A percentile compares a stretch with the other conserved stretches of the same genome.
Evolutionary conservation across 2,888 invertebrate genomes (phyloP).

Genomic region (Netelia virgata): DNA sequence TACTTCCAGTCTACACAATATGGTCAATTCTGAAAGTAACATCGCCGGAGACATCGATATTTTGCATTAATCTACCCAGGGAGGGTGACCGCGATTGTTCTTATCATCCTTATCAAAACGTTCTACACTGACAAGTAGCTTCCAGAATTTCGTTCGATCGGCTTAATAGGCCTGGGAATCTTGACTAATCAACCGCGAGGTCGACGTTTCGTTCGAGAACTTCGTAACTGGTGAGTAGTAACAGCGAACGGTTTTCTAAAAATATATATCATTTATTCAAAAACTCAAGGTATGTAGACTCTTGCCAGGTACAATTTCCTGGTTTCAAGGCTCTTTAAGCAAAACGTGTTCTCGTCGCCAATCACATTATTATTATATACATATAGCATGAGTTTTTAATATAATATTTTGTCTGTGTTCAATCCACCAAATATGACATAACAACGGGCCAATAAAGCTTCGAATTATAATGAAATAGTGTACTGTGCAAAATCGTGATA

Average conservation of each 20-base stretch:
- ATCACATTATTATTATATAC: not conserved
- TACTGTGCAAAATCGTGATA: not conserved
- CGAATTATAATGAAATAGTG: not conserved
- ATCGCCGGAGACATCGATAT: not conserved
- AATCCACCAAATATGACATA: not conserved
- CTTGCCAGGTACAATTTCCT: constrained; percentile 37
- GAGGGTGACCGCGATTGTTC: constrained; percentile 31
- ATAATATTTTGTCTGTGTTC: too few species aligned
- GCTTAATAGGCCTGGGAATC: constrained; percentile 49
- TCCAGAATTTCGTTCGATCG: constrained; percentile 27
- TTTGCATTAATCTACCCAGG: not conserved
- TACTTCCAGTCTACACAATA: constrained; percentile 30
- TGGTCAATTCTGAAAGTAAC: constrained; percentile 1
- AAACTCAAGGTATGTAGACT: constrained; percentile 48
- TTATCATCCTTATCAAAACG: constrained; percentile 46
- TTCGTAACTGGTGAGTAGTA: constrained; percentile 56
- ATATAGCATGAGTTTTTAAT: too few species aligned
- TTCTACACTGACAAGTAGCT: constrained; percentile 20
- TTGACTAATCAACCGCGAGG: constrained; percentile 18
- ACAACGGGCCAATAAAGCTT: not conserved
- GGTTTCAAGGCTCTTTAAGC: constrained; percentile 21
- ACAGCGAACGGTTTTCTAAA: constrained; percentile 37
- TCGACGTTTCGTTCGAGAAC: constrained; percentile 25
- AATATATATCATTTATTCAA: constrained; percentile 56
- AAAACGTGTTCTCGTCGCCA: not conserved